Evolutionary conservation across 2,113 vertebrate genomes (phyloP).

Genomic region (Montifringilla adamsi): DNA sequence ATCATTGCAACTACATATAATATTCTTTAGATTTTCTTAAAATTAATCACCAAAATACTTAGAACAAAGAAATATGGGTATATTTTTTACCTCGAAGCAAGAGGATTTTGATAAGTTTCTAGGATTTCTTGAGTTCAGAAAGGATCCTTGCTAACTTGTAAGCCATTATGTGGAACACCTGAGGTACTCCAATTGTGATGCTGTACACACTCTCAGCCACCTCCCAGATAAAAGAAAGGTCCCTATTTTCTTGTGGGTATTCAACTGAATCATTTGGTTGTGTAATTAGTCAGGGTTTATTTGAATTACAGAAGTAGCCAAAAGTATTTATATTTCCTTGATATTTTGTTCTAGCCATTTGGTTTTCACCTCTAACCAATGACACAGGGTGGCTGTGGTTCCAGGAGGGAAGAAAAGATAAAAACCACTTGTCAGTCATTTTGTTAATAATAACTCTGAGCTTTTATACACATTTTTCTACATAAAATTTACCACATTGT

Average conservation of each 20-base stretch:
- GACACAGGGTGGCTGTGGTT: not conserved
- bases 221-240: not conserved
- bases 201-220: not conserved
- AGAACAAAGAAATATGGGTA: not conserved
- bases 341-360: not conserved
- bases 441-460: not conserved
- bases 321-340: not conserved
- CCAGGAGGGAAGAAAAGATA: not conserved
- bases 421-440: not conserved
- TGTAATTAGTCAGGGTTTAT: not conserved
- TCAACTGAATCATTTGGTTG: not conserved
- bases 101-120: not conserved
- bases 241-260: not conserved
- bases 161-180: not conserved
- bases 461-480: not conserved
- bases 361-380: not conserved
- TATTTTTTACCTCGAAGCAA: not conserved
- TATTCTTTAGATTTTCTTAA: not conserved
- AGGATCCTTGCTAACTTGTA: not conserved
- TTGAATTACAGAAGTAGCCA: not conserved
- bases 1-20: not conserved
- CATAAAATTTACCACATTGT: not conserved
- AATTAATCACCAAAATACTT: not conserved
- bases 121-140: not conserved
- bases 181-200: not conserved